Base-by-base conservation (phyloP, 1,140 invertebrate species). In the Meloidogyne exigua region DNA sequence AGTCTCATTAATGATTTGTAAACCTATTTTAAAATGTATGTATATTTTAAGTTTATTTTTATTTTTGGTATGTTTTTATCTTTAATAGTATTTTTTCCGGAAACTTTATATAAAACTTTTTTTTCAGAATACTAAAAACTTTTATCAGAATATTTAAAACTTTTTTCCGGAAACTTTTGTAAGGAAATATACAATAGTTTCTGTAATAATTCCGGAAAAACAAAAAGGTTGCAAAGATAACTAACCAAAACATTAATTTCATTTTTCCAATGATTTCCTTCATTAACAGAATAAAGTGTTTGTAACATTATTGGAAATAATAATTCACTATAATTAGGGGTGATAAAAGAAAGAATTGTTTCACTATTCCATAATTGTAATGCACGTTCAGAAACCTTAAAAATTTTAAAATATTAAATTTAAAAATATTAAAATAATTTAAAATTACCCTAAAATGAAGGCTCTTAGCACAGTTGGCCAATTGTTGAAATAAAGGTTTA, bases 311-410 rank as follows among this genome's bases (percentile, higher is more conserved):
- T 49, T 4, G 71, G 71, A 21, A 72, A 62, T 62, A 64, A 39
- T 12, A 44, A 25, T 23, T 72, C 18, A 10, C 3, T n/a, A n/a
- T n/a, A 23, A 49, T 72, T 71, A 5, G 69, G 23, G 15, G 57
- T 12, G 12, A 72, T 25, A 23, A 72, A 21, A 0, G 28, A 26
- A n/a, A 72, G 23, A 57, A 72, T n/a, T 23, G 25, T 25, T 25
- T 57, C 32, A 23, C n/a, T 72, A 12, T 72, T 72, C 71, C 28
- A 72, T 26, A 72, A 57, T 7, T 63, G 71, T 1, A 72, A 49
- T 5, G 71, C 18, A 23, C 49, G 57, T 64, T 72, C 71, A 23
- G 71, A 44, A 1, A 72, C 39, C 71, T 72, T 57, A 0, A n/a
- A 57, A 57, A 57, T n/a, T n/a, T n/a, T n/a, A n/a, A n/a, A n/a